These are phyloP conservation scores for Marcusenius ussheri DNA, from an alignment of 2,113 vertebrate species.

Conservation along the genomic window DNA sequence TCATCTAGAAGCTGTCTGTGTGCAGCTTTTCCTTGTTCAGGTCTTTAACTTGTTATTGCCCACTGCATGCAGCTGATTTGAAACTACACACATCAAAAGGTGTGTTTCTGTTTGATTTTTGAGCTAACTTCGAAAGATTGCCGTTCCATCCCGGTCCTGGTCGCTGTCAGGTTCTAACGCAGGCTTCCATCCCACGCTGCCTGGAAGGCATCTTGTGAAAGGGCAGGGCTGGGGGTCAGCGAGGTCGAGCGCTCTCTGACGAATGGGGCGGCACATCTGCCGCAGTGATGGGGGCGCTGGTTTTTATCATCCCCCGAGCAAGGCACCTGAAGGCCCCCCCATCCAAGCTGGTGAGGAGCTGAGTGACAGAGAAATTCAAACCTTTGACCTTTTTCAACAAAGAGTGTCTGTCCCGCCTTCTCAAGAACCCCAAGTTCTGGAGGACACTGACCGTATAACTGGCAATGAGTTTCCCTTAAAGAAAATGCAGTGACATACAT, in stretches of 20 bases:
- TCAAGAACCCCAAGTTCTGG: neutral
- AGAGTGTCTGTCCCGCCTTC: conserved; percentile 10
- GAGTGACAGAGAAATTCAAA: conserved; percentile 38
- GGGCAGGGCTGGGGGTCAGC: conserved; percentile 23
- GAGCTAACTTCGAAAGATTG: neutral
- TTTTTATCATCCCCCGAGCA: conserved; percentile 45
- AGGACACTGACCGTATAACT: neutral
- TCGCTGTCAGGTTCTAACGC: neutral
- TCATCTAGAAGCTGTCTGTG: conserved; percentile 17
- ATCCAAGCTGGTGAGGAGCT: conserved; percentile 14
- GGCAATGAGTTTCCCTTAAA: neutral
- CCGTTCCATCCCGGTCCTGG: conserved; percentile 10
- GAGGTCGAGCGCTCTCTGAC: conserved; percentile 42
- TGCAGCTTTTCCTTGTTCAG: neutral
- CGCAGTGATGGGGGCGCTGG: conserved; percentile 35
- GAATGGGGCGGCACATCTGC: conserved; percentile 38
- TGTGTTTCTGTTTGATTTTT: neutral
- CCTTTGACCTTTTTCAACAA: conserved; percentile 32
- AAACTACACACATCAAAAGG: neutral
- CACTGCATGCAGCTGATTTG: neutral
- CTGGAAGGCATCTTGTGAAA: conserved; percentile 26
- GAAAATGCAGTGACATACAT: neutral
- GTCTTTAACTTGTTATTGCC: neutral
- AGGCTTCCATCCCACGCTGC: neutral
- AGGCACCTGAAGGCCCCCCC: conserved; percentile 33